phyloP scores from a whole-genome alignment of 2,113 vertebrate species.

The Centropus unirufus region DNA sequence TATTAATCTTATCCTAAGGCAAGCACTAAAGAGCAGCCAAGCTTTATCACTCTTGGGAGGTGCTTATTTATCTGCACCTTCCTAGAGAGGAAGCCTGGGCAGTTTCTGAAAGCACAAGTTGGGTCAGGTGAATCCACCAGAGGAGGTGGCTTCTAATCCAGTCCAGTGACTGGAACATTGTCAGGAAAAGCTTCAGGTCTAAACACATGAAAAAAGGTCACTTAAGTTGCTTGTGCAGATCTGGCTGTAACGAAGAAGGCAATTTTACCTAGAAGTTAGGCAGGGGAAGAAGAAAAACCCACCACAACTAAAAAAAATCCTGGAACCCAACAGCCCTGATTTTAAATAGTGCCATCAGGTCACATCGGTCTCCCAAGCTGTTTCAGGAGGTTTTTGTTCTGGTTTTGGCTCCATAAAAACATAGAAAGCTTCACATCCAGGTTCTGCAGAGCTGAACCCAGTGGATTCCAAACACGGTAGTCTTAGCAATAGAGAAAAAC shows the following conservation, averaged over 20 bases:
- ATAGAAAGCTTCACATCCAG: not conserved
- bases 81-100: not conserved
- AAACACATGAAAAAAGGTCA: not conserved
- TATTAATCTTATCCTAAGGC: not conserved
- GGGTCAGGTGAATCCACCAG: not conserved
- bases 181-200: not conserved
- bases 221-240: not conserved
- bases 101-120: not conserved
- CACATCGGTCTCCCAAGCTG: not conserved
- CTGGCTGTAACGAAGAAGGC: not conserved
- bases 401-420: not conserved
- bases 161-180: not conserved
- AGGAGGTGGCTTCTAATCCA: not conserved
- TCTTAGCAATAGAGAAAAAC: not conserved
- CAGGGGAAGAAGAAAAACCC: not conserved
- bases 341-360: not conserved
- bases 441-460: not conserved
- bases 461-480: not conserved
- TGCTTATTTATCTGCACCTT: not conserved
- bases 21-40: not conserved
- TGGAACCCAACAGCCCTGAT: not conserved
- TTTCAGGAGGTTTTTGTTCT: fast-evolving
- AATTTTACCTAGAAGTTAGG: not conserved
- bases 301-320: not conserved
- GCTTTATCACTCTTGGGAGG: not conserved